Percentiles rank a stretch among this genome's conserved stretches.
These are phyloP conservation scores for Neodiprion pinetum DNA, from an alignment of 1,140 invertebrate genomes.

Conservation along the genomic window DNA sequence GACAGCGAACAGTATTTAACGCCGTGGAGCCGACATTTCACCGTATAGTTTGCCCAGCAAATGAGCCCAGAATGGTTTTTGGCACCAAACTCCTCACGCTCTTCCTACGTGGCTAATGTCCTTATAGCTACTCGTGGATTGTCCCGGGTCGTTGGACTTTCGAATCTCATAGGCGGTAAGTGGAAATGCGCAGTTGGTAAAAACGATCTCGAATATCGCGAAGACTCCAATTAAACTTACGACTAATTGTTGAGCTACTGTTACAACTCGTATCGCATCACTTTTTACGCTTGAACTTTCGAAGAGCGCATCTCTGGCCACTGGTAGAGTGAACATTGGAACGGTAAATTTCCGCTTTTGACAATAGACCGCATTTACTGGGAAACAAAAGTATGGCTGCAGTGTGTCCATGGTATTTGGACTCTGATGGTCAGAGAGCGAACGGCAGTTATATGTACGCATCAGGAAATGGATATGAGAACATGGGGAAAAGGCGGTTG, in stretches of 20 bases:
- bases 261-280: too few species aligned
- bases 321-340: not conserved
- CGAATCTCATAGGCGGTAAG: not conserved
- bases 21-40: not conserved
- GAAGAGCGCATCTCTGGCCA: not conserved
- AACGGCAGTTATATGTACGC: not conserved
- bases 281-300: not conserved
- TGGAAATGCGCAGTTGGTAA: not conserved
- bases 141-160: constrained; percentile 4
- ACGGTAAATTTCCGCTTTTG: too few species aligned
- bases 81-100: not conserved
- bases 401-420: too few species aligned
- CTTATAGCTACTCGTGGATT: not conserved
- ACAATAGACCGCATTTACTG: too few species aligned
- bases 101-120: not conserved
- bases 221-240: not conserved
- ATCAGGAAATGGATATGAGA: not conserved
- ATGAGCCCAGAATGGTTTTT: not conserved
- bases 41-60: not conserved
- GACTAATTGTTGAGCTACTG: too few species aligned
- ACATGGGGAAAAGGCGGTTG: not conserved
- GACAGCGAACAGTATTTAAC: not conserved
- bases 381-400: too few species aligned
- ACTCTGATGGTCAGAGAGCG: not conserved
- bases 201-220: too few species aligned